Base-by-base conservation (phyloP, 2,797 vertebrate genomes). In the Spinus pinus region DNA sequence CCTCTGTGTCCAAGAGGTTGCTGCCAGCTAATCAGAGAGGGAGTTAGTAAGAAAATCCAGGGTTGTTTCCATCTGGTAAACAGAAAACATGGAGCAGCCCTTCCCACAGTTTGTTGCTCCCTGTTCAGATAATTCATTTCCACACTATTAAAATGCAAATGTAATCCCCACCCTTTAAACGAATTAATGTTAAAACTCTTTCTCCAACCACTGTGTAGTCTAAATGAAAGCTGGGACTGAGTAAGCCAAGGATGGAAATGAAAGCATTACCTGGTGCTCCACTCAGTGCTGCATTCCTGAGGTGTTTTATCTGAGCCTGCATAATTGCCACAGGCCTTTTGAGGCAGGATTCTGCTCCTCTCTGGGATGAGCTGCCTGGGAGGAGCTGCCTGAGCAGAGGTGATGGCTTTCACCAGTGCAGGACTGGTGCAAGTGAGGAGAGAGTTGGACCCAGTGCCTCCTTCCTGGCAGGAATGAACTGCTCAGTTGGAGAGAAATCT, bases 231-330 rank as follows among this genome's bases (percentile, higher is more conserved):
- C 72, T 81, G 66, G 30, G 65, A 50, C 65, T 61, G 60, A 87
- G 64, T 44, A 74, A 93, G 51, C 54, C 74, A 49, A 39, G 84
- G 78, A 58, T 89, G 79, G 86, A 91, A 96, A 92, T 91, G 44
- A 92, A 91, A 89, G 78, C 67, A 19, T 88, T 94, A 85, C 74
- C 4, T 2, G 74, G 81, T 53, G 61, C 90, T 95, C 51, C 57
- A 16, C 91, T 96, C 73, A 27, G 46, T 57, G 70, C 88, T 77
- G 88, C 95, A 87, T 96, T 96, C 95, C 92, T 95, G 95, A 92
- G 93, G 90, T 91, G 65, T 89, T 89, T 95, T 94, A 94, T 97
- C 96, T 95, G 95, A 96, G 95, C 66, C 92, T 60, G 39, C 85
- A 10, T n/a, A 33, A 73, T 78, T 92, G 93, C 90, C 86, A 37